phyloP scores from a whole-genome alignment of 2,888 invertebrate genomes.

The Lycophotia porphyrea region DNA sequence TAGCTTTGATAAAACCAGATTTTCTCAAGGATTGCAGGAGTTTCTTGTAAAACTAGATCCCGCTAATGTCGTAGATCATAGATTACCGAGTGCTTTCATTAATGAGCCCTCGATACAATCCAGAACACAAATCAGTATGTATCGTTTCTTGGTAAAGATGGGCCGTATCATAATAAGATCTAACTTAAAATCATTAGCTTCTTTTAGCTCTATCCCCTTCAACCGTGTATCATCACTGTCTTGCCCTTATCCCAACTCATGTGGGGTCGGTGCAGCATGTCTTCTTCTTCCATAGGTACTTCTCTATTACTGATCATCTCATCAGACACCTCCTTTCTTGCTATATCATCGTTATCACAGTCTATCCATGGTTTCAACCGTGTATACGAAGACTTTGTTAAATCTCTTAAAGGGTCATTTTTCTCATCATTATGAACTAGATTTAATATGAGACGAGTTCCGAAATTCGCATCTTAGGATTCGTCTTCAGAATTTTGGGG shows the following conservation, averaged over 20 bases:
- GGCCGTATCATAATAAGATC: not conserved
- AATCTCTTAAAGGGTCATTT: not conserved
- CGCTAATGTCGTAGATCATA: not conserved
- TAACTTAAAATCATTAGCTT: not conserved
- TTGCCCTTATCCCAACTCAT: no score
- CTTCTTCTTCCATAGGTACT: no score
- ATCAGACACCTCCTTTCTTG: no score
- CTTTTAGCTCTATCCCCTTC: not conserved
- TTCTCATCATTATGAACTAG: not conserved
- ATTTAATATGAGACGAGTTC: not conserved
- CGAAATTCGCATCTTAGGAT: not conserved
- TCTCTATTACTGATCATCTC: no score
- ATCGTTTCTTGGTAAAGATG: not conserved
- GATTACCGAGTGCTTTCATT: not conserved
- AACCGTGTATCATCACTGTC: not conserved
- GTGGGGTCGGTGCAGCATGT: no score
- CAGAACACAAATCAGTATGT: not conserved
- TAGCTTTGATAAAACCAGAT: slow-evolving; percentile 24
- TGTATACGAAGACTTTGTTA: not conserved
- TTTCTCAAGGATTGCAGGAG: slow-evolving; percentile 15
- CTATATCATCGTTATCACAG: no score
- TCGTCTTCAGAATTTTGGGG: not conserved
- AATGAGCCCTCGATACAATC: not conserved
- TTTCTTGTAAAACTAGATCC: slow-evolving; percentile 16
- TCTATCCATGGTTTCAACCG: no score